These are phyloP conservation scores for Lepus oiostolus DNA, from an alignment of 2,797 vertebrate species.

Conservation along the genomic window DNA sequence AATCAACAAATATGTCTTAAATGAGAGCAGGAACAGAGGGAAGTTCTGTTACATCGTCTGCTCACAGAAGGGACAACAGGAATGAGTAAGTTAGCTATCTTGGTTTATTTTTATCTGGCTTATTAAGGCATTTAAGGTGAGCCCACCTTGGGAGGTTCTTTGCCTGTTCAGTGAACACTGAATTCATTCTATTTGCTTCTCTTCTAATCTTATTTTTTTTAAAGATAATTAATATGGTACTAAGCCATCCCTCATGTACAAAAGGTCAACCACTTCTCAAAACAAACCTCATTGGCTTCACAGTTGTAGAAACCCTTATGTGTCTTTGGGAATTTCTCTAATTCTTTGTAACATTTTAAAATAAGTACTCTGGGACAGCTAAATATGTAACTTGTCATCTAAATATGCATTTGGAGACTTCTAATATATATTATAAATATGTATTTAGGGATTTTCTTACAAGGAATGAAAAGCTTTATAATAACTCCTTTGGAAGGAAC, in stretches of 20 bases:
- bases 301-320: slow-evolving; percentile 27
- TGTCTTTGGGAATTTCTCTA: slow-evolving; percentile 69
- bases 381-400: slow-evolving; percentile 74
- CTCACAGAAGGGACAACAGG: background rate
- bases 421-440: slow-evolving; percentile 80
- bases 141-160: background rate
- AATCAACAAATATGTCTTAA: background rate
- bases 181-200: slow-evolving; percentile 49
- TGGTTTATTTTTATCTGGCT: slow-evolving; percentile 58
- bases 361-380: slow-evolving; percentile 69
- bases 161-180: background rate
- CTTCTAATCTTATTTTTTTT: slow-evolving; percentile 64
- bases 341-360: slow-evolving; percentile 81
- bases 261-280: slow-evolving; percentile 65
- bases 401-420: slow-evolving; percentile 80
- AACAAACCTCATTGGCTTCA: slow-evolving; percentile 56
- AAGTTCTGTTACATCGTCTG: background rate
- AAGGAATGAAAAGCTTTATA: slow-evolving; percentile 75
- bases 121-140: slow-evolving; percentile 43
- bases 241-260: background rate
- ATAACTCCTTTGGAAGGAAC: slow-evolving; percentile 72
- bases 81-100: background rate
- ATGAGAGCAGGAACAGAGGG: background rate
- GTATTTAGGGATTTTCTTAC: slow-evolving; percentile 81
- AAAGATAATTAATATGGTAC: slow-evolving; percentile 64